Evolutionary conservation across 2,113 vertebrate species (phyloP).

Genomic region (Clarias magur): DNA sequence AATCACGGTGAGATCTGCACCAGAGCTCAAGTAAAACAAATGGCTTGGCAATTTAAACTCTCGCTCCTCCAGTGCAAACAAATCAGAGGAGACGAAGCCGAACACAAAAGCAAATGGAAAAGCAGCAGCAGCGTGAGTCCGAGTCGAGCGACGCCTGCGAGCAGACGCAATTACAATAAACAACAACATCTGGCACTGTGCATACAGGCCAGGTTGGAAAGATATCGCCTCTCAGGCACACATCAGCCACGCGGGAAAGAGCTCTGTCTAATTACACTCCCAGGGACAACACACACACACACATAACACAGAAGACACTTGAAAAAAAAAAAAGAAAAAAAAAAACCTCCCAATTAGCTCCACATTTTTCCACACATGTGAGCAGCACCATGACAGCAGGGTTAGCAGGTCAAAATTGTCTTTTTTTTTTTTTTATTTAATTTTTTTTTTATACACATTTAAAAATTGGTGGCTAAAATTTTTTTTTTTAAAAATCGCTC

Average conservation of each 20-base stretch:
- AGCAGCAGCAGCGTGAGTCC: slow-evolving; percentile 8
- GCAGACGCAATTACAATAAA: slow-evolving; percentile 46
- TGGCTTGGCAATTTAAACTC: not conserved
- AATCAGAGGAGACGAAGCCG: slow-evolving; percentile 31
- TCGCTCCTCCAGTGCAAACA: not conserved
- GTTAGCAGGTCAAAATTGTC: not conserved
- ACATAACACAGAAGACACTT: slow-evolving; percentile 2
- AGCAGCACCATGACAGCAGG: slow-evolving; percentile 28
- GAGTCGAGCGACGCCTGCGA: slow-evolving; percentile 21
- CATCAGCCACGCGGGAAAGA: slow-evolving; percentile 44
- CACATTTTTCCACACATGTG: not conserved
- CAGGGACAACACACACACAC: slow-evolving; percentile 25
- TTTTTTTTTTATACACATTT: not conserved
- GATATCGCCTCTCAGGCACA: slow-evolving; percentile 42
- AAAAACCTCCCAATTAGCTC: slow-evolving; percentile 20
- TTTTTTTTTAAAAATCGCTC: not conserved
- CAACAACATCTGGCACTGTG: slow-evolving; percentile 44
- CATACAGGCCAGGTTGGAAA: slow-evolving; percentile 31
- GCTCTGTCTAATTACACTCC: slow-evolving; percentile 44
- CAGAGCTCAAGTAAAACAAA: slow-evolving; percentile 22
- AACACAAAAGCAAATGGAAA: slow-evolving; percentile 27
- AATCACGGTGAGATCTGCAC: slow-evolving; percentile 5
- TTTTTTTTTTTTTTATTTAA: no score
- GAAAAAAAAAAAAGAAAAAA: no score
- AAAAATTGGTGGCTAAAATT: not conserved